Evolutionary conservation across 2,113 vertebrate species (phyloP), one percentile per base, ranked within the genome.

Genomic region (Butorides virescens): DNA sequence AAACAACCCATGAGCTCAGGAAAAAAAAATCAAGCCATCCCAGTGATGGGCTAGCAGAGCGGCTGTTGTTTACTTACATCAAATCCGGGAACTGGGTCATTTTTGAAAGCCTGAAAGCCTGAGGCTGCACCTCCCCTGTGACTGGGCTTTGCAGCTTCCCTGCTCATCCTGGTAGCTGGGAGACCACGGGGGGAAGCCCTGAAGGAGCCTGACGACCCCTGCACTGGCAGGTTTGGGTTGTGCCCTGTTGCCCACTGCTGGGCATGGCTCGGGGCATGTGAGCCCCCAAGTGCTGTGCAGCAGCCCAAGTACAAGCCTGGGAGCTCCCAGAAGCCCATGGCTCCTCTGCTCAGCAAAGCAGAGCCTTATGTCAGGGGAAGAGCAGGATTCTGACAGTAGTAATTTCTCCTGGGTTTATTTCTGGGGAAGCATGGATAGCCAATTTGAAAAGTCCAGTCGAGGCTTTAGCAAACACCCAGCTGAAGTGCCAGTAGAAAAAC

Each of bases 201-300:
- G 55, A 14, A 34, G 27, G 9, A 86, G 3, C 1, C 0, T 11
- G 36, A 87, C 25, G 46, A 11, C 30, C 15, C 18, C 12, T 44
- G 29, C 15, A 3, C 46, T 52, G 39, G 26, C 1, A 3, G 53
- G 32, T 52, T 75, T 21, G 29, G 12, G 62, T 67, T 70, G 8
- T 27, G 37, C 16, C 27, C 27, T 7, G 2, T 8, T 72, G 32
- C 15, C 8, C 25, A 11, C 5, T 13, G 8, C 11, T 16, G 13
- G 36, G 13, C 6, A 39, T 2, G 7, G 12, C 8, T 44, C 3
- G 5, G 5, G 13, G 13, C 11, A 4, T 1, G 1, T 1, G 2
- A 85, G 6, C 6, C 15, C n/a, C 9, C 37, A 15, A 5, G 5
- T 26, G 18, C 6, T 6, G 12, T 3, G 2, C 49, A 81, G 63